Conservation (phyloP, 2,797 vertebrate genomes). For the Echiichthys vipera region DNA sequence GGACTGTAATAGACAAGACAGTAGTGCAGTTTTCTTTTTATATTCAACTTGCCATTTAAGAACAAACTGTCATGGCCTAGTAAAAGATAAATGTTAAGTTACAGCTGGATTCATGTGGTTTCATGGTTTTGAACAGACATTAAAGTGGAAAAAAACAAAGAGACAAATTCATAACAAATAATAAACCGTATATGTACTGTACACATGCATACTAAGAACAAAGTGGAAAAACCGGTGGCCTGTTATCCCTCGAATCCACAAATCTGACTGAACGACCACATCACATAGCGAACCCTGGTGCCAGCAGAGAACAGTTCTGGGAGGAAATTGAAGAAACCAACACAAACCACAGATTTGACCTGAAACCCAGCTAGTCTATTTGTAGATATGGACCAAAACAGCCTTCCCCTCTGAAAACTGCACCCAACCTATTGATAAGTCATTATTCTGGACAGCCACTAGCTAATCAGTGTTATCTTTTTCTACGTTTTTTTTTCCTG, state of each 20-base stretch:
- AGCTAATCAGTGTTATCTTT: slow-evolving; percentile 62
- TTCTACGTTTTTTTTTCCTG: slow-evolving; percentile 24
- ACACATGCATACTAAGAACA: slow-evolving; percentile 24
- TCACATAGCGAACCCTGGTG: slow-evolving; percentile 35
- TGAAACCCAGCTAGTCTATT: slow-evolving; percentile 41
- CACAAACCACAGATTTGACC: slow-evolving; percentile 46
- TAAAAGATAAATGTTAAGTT: slow-evolving; percentile 20
- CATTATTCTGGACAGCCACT: slow-evolving; percentile 39
- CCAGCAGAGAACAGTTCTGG: slow-evolving; percentile 33
- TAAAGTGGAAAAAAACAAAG: background rate
- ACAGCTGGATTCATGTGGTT: slow-evolving; percentile 20
- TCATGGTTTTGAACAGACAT: slow-evolving; percentile 3
- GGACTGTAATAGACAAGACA: slow-evolving; percentile 38
- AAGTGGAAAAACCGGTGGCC: slow-evolving; percentile 12
- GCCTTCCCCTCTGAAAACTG: slow-evolving; percentile 40
- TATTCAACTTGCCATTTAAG: slow-evolving; percentile 26
- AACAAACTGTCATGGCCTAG: slow-evolving; percentile 16
- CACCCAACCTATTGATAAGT: slow-evolving; percentile 50
- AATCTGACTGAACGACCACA: slow-evolving; percentile 49
- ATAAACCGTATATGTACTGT: slow-evolving; percentile 10
- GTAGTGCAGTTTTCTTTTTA: slow-evolving; percentile 18
- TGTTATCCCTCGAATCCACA: slow-evolving; percentile 34
- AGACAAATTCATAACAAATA: background rate
- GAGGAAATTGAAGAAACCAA: slow-evolving; percentile 55
- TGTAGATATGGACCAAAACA: slow-evolving; percentile 30